These are phyloP conservation scores for Clarias magur DNA, from an alignment of 2,113 vertebrate genomes.

Conservation along the genomic window DNA sequence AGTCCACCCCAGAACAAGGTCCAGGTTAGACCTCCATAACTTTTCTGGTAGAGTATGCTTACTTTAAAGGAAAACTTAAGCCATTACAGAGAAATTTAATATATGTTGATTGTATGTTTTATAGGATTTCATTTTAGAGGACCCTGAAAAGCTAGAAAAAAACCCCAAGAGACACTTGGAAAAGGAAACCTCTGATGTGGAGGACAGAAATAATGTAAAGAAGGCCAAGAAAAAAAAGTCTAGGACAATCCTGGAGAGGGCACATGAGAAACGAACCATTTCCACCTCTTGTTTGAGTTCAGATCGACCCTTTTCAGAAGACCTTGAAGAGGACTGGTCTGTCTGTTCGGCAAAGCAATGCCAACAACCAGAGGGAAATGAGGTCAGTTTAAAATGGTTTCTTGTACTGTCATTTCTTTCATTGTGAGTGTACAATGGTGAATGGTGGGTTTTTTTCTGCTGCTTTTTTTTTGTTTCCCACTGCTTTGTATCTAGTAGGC, in stretches of 20 bases:
- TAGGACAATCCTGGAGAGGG: slow-evolving; percentile 78
- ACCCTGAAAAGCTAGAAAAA: slow-evolving; percentile 75
- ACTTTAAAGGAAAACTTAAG: background rate
- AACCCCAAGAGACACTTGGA: slow-evolving; percentile 85
- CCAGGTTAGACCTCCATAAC: slow-evolving; percentile 37
- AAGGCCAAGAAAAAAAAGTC: slow-evolving; percentile 85
- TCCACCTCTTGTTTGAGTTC: slow-evolving; percentile 73
- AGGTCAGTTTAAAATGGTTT: slow-evolving; percentile 75
- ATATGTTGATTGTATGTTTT: background rate
- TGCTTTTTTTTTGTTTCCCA: background rate
- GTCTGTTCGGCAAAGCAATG: slow-evolving; percentile 91
- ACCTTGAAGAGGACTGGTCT: slow-evolving; percentile 92
- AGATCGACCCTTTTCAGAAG: slow-evolving; percentile 82
- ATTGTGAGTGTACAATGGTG: background rate
- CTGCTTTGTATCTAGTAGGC: background rate
- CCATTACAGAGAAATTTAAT: background rate
- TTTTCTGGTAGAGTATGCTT: background rate
- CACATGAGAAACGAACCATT: slow-evolving; percentile 64
- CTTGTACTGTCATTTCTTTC: background rate
- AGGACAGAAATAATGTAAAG: slow-evolving; percentile 80
- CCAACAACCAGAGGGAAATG: slow-evolving; percentile 93
- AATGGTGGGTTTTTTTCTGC: background rate
- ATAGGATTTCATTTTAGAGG: slow-evolving; percentile 76
- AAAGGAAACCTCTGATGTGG: slow-evolving; percentile 71
- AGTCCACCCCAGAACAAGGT: slow-evolving; percentile 2